Evolutionary conservation across 2,888 invertebrate species (phyloP), one percentile per base, ranked within the genome.

Genomic region (Resseliella maxima): DNA sequence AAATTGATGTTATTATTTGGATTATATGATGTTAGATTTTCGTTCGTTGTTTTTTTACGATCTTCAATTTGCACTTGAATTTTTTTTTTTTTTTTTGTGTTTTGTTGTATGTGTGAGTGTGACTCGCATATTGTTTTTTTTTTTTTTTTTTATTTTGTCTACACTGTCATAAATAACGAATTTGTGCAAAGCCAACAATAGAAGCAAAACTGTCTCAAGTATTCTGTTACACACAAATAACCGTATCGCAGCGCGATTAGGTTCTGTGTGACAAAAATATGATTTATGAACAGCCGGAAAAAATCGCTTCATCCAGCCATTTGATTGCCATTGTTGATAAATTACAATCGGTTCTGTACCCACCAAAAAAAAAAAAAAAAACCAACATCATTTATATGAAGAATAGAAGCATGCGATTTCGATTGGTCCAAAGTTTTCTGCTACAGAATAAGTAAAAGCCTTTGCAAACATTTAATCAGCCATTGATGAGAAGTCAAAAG

Each of bases 1-100:
- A 59, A 59, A 59, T 24, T n/a, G 59, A 50, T 59, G 59, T 59
- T 59, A 59, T 59, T n/a, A 59, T 59, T 59, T 59, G 59, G 59
- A 59, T 59, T 59, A 59, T n/a, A 59, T 10, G 59, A 59, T 24
- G 59, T 59, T 24, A 24, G 24, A 59, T 24, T 59, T 24, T 59
- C 24, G n/a, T n/a, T n/a, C n/a, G n/a, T n/a, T n/a, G n/a, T 41
- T 41, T 41, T 41, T 41, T 41, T 59, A 59, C 59, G 59, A 59
- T 59, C 24, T 59, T 59, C 59, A 59, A 59, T 59, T 59, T 59
- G 24, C 59, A 59, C n/a, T 59, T 59, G 59, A 24, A 1, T 59
- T 24, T 6, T 24, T 3, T 15, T 24, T n/a, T n/a, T n/a, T n/a
- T n/a, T n/a, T n/a, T n/a, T n/a, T n/a, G n/a, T n/a, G n/a, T n/a